These are phyloP conservation scores for Todus mexicanus DNA, from an alignment of 2,797 vertebrate species.

Conservation along the genomic window DNA sequence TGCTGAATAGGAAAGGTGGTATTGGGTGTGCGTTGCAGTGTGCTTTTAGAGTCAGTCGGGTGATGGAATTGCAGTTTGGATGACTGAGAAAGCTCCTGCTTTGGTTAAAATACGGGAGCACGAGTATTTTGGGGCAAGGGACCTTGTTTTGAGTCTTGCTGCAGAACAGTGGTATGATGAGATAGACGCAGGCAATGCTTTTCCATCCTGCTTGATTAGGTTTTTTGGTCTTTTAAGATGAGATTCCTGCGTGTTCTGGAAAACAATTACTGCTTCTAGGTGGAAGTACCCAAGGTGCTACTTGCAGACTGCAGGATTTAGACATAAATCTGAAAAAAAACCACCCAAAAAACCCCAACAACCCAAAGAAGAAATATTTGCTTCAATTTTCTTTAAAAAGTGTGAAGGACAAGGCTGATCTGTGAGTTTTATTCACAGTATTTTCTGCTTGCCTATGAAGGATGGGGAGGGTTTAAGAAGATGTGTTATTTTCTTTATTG, in stretches of 20 bases:
- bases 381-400: background rate
- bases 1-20: background rate
- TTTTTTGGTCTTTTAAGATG: background rate
- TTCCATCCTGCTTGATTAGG: background rate
- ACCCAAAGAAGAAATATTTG: background rate
- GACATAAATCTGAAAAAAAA: background rate
- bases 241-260: background rate
- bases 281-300: background rate
- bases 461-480: background rate
- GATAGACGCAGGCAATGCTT: background rate
- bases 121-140: background rate
- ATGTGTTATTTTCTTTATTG: background rate
- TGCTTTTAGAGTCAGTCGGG: background rate
- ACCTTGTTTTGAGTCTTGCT: background rate
- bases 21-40: background rate
- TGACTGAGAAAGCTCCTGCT: background rate
- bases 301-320: background rate
- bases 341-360: no score
- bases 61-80: background rate
- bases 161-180: background rate
- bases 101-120: background rate
- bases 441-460: background rate
- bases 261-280: background rate
- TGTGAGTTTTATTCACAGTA: background rate
- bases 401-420: background rate